Percentiles rank a stretch among this genome's conserved stretches.
Evolutionary conservation across 2,113 vertebrate species (phyloP).

Genomic region (Papio anubis): DNA sequence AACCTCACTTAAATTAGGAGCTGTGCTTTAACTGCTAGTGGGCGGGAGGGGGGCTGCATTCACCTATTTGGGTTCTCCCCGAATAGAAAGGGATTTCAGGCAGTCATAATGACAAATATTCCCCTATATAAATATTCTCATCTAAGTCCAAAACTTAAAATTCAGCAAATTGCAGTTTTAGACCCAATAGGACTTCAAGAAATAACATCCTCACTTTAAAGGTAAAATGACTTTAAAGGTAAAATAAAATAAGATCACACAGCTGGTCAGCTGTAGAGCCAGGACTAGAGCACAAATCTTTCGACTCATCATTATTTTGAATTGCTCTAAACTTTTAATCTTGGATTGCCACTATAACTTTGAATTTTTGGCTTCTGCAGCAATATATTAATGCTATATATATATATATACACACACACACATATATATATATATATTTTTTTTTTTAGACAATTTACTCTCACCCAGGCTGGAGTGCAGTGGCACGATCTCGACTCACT

Average conservation of each 20-base stretch:
- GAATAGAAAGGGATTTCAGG: not conserved
- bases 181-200: not conserved
- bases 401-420: too few species aligned
- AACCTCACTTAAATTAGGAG: not conserved
- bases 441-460: too few species aligned
- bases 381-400: not conserved
- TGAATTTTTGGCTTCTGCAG: constrained; percentile 6
- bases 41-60: not conserved
- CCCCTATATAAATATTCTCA: not conserved
- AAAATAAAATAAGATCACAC: not conserved
- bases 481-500: too few species aligned
- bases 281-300: not conserved
- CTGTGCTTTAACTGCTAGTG: not conserved
- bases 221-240: not conserved
- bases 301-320: not conserved
- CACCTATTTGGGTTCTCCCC: not conserved
- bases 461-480: too few species aligned
- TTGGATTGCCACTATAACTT: not conserved
- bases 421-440: too few species aligned
- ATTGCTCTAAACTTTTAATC: not conserved
- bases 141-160: constrained; percentile 18
- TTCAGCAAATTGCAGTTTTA: not conserved
- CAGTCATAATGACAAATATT: not conserved
- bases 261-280: not conserved
- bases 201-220: not conserved